These are phyloP conservation scores for Silurus lanzhouensis DNA, from an alignment of 2,797 vertebrate species.

Conservation along the genomic window DNA sequence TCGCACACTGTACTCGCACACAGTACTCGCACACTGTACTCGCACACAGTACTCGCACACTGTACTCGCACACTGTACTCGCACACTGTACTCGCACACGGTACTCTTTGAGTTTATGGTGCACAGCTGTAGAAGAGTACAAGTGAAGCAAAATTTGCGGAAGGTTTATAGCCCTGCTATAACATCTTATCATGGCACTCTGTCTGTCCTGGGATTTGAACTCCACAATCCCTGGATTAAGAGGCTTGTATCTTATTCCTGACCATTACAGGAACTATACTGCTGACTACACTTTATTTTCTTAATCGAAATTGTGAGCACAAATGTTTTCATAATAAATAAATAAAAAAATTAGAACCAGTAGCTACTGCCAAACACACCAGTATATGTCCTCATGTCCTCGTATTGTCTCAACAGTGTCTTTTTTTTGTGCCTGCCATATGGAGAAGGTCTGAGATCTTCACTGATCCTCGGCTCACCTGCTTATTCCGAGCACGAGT, in stretches of 20 bases:
- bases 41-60: too few species aligned
- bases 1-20: too few species aligned
- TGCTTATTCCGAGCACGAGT: neutral
- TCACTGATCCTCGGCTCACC: slow-evolving; percentile 4
- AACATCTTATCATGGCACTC: neutral
- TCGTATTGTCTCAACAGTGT: neutral
- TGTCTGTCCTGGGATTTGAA: slow-evolving; percentile 1
- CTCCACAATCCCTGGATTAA: neutral
- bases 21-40: too few species aligned
- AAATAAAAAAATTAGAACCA: neutral
- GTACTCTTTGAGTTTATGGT: neutral
- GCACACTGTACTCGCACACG: too few species aligned
- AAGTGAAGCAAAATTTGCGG: neutral
- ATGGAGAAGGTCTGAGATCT: slow-evolving; percentile 35
- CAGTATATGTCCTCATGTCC: neutral
- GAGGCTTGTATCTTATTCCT: neutral
- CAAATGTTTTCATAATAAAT: neutral
- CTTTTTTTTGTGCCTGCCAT: slow-evolving; percentile 1
- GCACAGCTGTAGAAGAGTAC: neutral
- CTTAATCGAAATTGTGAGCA: neutral
- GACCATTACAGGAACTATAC: neutral
- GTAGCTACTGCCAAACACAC: neutral
- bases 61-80: too few species aligned
- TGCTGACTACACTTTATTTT: neutral
- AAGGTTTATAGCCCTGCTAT: neutral